Base-by-base conservation (phyloP, 2,888 invertebrate genomes). In the Anthoptus insignis region DNA sequence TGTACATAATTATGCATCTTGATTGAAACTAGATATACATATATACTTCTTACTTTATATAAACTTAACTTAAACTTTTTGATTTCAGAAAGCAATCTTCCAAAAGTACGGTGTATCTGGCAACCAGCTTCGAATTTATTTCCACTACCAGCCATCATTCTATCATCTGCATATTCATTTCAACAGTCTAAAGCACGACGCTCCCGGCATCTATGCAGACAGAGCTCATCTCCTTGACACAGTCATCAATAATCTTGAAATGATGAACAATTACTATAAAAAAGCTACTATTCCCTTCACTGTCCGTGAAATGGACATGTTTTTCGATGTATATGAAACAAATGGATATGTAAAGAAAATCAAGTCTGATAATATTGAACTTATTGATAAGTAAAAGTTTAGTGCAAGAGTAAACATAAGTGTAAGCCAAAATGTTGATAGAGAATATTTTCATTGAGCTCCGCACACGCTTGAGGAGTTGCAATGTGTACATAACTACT, bases 81-180 rank as follows among this genome's bases (percentile, higher is more conserved):
- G 34, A 19, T 94, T 94, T 57, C 89, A 97, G 96, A 94, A 95
- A 82, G 95, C 95, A 3, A 97, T 99, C 65, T 81, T 94, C 54
- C 94, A 97, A 32, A 97, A 97, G 77, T 99, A 97, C 88, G 94
- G 94, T 13, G 76, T 99, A 1, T 88, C 94, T 3, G 85, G 93
- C 14, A 94, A 95, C 5, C 96, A 97, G 80, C 85, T 99, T 24
- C 94, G 99, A 22, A 95, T 97, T 68, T 99, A 97, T 84, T 84
- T 99, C 0, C 99, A 99, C 85, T 99, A 99, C 88, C 99, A 98
- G 79, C 99, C 99, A 0, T 98, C 99, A 0, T 99, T 98, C 91
- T 99, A 99, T 88, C 99, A 99, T 83, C 93, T 99, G 0, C 99
- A 99, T 84, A 94, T 99, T 0, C 99, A 99, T 86, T 98, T 99